Base-by-base conservation (phyloP, 23 tunicate species). In the Ciona savignyi region DNA sequence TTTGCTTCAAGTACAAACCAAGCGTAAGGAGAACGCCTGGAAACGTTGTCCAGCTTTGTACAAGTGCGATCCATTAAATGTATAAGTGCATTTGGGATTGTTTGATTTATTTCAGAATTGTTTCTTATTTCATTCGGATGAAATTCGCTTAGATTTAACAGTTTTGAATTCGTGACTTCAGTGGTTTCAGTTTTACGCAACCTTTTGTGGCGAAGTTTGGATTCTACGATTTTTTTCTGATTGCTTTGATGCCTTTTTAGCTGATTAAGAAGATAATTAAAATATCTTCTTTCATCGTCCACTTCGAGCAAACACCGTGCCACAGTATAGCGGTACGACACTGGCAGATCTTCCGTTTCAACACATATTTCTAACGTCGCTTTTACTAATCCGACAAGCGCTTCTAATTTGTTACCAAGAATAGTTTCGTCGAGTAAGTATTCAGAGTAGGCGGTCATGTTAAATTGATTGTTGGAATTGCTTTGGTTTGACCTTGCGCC, bases 1-100 rank as follows among this genome's bases (percentile, higher is more conserved):
- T 32, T 48, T 2, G 82, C 86, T 72, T 91, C 97, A 75, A 85
- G 60, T 21, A 84, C 87, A 65, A 81, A 64, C 97, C 97, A 91
- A 1, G 33, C 76, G 34, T 84, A 80, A 31, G 82, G 83, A 3
- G 91, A 80, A 22, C 78, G 74, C 0, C 27, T 72, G 3, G 96
- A 82, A 19, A 35, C 29, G 23, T 67, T 68, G 73, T 88, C 84
- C 49, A 88, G 73, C 25, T 64, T 22, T 4, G 68, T 70, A 65
- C 95, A 87, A 9, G 56, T 42, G 56, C 56, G 56, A 15, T 6
- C 15, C 56, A 42, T 9, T 15, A 42, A 42, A 6, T 15, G 11
- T 42, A 15, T 15, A 9, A 42, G 15, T 42, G 15, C 15, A 42
- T 42, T 15, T 15, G 56, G 56, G 9, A 42, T 6, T 15, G 56